A percentile compares a stretch with the other conserved stretches of the same genome.
Conservation (phyloP, 2,888 invertebrate species). For the Rotaria magnacalcarata region DNA sequence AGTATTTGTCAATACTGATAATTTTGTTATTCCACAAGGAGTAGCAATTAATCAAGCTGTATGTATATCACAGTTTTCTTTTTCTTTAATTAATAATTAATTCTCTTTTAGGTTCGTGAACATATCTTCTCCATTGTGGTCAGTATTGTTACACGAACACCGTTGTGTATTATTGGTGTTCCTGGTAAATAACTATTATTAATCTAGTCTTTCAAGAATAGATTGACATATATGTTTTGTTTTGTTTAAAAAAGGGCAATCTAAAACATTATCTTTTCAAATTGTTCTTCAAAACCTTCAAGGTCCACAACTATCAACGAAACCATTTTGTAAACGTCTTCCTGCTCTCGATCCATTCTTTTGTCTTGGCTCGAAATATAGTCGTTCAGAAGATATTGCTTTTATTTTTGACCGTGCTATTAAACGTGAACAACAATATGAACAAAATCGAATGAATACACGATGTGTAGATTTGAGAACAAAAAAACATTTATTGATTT, state of each 20-base stretch:
- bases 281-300: slow-evolving; percentile 35
- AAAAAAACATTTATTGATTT: not conserved
- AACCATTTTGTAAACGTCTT: slow-evolving; percentile 36
- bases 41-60: slow-evolving; percentile 9
- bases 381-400: slow-evolving; percentile 18
- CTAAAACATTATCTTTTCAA: slow-evolving; percentile 21
- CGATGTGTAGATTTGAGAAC: not conserved
- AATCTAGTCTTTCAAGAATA: too few species aligned
- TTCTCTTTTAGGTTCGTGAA: not conserved
- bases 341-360: slow-evolving; percentile 10
- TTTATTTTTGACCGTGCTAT: slow-evolving; percentile 20
- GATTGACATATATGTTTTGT: not conserved
- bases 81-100: not conserved
- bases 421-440: slow-evolving; percentile 33
- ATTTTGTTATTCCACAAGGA: slow-evolving; percentile 8
- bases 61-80: not conserved
- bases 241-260: not conserved
- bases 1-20: not conserved
- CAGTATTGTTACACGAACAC: slow-evolving; percentile 23
- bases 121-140: slow-evolving; percentile 4
- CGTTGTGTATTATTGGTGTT: slow-evolving; percentile 23
- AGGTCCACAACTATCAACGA: slow-evolving; percentile 24
- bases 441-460: slow-evolving; percentile 15
- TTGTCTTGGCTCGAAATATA: slow-evolving; percentile 28
- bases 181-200: not conserved